phyloP scores from a whole-genome alignment of 2,113 vertebrate species.

The Gambusia holbrooki region DNA sequence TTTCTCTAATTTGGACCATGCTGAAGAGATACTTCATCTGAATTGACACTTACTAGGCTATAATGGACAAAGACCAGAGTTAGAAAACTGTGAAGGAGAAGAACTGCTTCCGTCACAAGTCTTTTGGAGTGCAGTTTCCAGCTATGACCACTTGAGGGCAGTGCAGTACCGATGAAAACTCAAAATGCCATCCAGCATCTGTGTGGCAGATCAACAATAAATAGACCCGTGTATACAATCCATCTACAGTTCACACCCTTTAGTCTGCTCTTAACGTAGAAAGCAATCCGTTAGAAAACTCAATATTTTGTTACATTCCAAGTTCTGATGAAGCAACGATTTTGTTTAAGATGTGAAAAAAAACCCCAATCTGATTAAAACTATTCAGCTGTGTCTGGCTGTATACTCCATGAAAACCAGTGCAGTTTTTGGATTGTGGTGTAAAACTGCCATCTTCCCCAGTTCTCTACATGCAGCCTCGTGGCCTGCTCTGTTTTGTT shows the following conservation, averaged over 20 bases:
- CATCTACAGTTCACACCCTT: neutral
- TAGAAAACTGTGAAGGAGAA: neutral
- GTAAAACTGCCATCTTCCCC: neutral
- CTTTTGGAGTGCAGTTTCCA: neutral
- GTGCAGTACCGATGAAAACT: slow-evolving; percentile 41
- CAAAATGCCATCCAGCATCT: slow-evolving; percentile 11
- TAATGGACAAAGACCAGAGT: too few relatives aligned
- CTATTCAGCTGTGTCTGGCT: neutral
- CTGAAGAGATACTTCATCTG: neutral
- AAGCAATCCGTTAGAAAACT: neutral
- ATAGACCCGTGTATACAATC: neutral
- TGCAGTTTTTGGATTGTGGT: too few relatives aligned
- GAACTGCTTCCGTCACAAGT: neutral
- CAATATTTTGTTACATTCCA: neutral
- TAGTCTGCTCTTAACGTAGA: neutral
- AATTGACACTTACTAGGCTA: neutral
- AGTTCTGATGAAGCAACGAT: neutral
- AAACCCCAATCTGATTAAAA: neutral
- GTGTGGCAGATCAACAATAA: neutral
- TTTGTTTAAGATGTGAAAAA: neutral
- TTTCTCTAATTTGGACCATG: too few relatives aligned
- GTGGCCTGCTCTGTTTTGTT: neutral
- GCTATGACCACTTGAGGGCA: slow-evolving; percentile 69
- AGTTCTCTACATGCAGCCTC: neutral
- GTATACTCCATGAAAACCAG: neutral